Evolutionary conservation across 2,888 invertebrate genomes (phyloP).

Genomic region (Drosophila siamana): DNA sequence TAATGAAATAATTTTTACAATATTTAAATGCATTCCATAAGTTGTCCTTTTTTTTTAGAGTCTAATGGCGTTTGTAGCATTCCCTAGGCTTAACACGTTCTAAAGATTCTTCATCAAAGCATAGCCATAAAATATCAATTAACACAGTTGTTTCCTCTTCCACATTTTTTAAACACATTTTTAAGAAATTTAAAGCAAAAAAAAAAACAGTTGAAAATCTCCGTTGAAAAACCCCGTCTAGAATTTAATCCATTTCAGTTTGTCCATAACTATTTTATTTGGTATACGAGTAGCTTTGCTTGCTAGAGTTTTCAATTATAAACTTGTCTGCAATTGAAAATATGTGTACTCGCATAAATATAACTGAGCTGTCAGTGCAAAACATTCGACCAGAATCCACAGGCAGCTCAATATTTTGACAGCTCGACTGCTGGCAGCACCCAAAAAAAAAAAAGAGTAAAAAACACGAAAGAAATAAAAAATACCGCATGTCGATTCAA

Average conservation of each 20-base stretch:
- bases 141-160: no score
- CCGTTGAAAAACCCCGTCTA: not conserved
- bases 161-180: no score
- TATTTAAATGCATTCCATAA: no score
- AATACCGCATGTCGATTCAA: slow-evolving; percentile 37
- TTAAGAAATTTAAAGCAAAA: no score
- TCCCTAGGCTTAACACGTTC: no score
- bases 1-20: no score
- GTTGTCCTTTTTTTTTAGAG: no score
- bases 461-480: slow-evolving; percentile 13
- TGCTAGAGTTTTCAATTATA: slow-evolving; percentile 47
- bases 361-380: slow-evolving; percentile 53
- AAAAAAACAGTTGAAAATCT: not conserved
- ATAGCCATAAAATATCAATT: no score
- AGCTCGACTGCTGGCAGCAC: slow-evolving; percentile 51
- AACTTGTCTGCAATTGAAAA: slow-evolving; percentile 46
- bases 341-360: slow-evolving; percentile 34
- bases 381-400: slow-evolving; percentile 48
- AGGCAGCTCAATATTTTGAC: slow-evolving; percentile 81
- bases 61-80: no score
- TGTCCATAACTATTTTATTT: no score
- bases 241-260: not conserved
- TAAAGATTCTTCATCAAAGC: no score
- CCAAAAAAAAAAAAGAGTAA: slow-evolving; percentile 19
- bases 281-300: not conserved